A percentile compares a stretch with the other conserved stretches of the same genome.
Conservation (phyloP, 2,888 invertebrate genomes). For the Melanchra persicariae region DNA sequence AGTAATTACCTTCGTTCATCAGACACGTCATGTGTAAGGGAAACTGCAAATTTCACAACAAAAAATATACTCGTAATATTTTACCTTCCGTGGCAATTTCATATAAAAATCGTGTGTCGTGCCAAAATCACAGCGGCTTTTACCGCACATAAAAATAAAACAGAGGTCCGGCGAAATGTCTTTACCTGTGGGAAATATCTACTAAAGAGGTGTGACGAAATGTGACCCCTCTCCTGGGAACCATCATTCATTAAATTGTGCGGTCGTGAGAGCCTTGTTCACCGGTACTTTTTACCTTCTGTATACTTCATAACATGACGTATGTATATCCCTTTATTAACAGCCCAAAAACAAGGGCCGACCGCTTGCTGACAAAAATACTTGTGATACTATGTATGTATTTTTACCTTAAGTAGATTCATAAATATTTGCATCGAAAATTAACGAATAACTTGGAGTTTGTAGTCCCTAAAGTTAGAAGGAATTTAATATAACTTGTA, state of each 20-base stretch:
- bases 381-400: conserved; percentile 74
- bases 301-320: conserved; percentile 66
- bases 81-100: not conserved
- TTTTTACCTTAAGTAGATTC: conserved; percentile 67
- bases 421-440: conserved; percentile 75
- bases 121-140: conserved; percentile 59
- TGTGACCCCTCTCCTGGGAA: conserved; percentile 73
- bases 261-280: conserved; percentile 54
- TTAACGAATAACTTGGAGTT: conserved; percentile 68
- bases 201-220: conserved; percentile 68
- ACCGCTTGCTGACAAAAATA: conserved; percentile 71
- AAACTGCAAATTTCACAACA: conserved; percentile 74
- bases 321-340: conserved; percentile 60
- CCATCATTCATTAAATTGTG: conserved; percentile 70
- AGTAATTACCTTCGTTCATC: conserved; percentile 83
- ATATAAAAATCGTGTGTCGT: conserved; percentile 14
- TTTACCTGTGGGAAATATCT: conserved; percentile 70
- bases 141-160: conserved; percentile 63
- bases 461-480: conserved; percentile 65
- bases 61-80: not conserved
- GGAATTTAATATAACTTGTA: conserved; percentile 75
- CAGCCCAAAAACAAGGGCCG: conserved; percentile 56
- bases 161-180: conserved; percentile 65
- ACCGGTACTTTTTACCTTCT: conserved; percentile 62
- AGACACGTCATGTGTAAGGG: conserved; percentile 78